Base-by-base conservation (phyloP, 2,797 vertebrate species). In the Trachops cirrhosus region DNA sequence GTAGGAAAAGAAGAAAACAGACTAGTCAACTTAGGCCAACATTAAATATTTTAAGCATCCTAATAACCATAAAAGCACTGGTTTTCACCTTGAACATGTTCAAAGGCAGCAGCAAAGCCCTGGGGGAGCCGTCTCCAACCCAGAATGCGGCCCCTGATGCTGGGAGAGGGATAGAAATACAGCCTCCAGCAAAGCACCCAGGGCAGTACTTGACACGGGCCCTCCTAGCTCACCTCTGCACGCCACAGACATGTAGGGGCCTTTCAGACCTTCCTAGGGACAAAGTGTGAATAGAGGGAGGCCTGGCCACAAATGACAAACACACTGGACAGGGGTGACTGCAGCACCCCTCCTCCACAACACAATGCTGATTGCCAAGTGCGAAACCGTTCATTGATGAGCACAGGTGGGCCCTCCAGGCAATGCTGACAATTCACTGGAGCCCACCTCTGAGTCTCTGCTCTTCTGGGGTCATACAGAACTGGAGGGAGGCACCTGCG, bases 31-130 rank as follows among this genome's bases (percentile, higher is more conserved):
- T 5, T 59, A 26, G 73, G 78, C 12, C 74, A 80, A 71, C 39
- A 10, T 34, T 21, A 94, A 74, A 12, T 44, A 52, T 77, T 83
- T 78, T 29, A 79, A 93, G 22, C 64, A 88, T 44, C 41, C 62
- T 21, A 74, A 4, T 29, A 34, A 37, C 24, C 39, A 50, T 52
- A 37, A 57, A 52, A n/a, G 57, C 80, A 39, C 34, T 71, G 57
- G 18, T 80, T 73, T 94, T 88, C 39, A 77, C 54, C 71, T 75
- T 84, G 19, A 19, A 5, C 39, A 37, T 46, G 2, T 19, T 79
- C 29, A 11, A 2, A 9, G 7, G 48, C 32, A 85, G 14, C 29
- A 26, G 54, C 5, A 21, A 87, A 68, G 18, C 19, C 73, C 15
- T 9, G 10, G 19, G 37, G 21, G 15, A 46, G 39, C 32, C 6